Conservation (phyloP, 2,888 invertebrate genomes). For the Cosmopolites sordidus region DNA sequence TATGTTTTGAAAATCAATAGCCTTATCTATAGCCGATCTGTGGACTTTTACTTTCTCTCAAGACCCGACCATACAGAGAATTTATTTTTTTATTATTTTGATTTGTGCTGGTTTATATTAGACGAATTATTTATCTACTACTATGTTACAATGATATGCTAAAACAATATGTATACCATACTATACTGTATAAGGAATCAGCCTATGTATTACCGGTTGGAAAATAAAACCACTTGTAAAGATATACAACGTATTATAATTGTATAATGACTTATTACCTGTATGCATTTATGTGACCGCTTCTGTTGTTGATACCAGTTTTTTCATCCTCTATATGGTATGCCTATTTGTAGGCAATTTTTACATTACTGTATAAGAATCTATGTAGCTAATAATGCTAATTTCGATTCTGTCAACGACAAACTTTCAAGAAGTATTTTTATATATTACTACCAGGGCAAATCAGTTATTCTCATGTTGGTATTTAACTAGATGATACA, state of each 20-base stretch:
- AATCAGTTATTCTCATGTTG: no score
- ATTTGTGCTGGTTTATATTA: conserved; percentile 23
- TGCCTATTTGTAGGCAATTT: conserved; percentile 7
- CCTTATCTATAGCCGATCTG: conserved; percentile 24
- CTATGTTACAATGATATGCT: conserved; percentile 24
- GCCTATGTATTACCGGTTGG: conserved; percentile 16
- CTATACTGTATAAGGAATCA: conserved; percentile 22
- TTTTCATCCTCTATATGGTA: conserved; percentile 9
- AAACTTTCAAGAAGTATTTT: no score
- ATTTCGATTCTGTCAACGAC: no score
- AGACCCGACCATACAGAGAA: conserved; percentile 10
- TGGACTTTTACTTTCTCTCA: conserved; percentile 25
- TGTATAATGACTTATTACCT: conserved; percentile 26
- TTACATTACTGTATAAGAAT: background rate
- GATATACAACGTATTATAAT: conserved; percentile 22
- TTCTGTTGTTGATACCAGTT: conserved; percentile 8
- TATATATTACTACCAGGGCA: no score
- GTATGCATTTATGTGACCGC: conserved; percentile 11
- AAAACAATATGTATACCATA: conserved; percentile 26
- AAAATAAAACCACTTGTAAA: conserved; percentile 18
- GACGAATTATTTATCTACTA: conserved; percentile 29
- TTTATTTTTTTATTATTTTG: conserved; percentile 6
- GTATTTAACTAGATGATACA: no score
- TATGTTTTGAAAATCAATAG: conserved; percentile 21
- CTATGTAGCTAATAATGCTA: no score